Base-by-base conservation (phyloP, 1,140 invertebrate genomes). In the Drosophila tani region DNA sequence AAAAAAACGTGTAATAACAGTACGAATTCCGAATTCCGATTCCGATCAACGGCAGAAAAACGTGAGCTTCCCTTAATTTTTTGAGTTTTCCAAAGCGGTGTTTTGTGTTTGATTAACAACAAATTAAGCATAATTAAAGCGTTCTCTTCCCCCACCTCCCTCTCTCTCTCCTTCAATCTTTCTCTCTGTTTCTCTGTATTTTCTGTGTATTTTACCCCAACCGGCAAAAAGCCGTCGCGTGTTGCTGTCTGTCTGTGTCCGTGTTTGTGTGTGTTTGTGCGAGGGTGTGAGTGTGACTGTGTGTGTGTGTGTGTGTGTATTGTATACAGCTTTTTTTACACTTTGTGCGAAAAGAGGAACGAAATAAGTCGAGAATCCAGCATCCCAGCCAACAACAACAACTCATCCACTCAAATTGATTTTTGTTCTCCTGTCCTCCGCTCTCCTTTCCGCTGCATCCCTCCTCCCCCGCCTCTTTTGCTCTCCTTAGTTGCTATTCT, bases 141-240 rank as follows among this genome's bases (percentile, higher is more conserved):
- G 76, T 78, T 67, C 57, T 53, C 63, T 80, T 45, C 50, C 64
- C 32, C 32, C 38, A 15, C 32, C 32, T 29, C 38, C 21, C 24
- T 46, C 29, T 38, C 41, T 71, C 63, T 66, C 66, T 55, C 51
- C 66, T n/a, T 69, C 27, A 45, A 45, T 64, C 21, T 46, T 45
- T 64, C 73, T 60, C 41, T 35, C 38, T 19, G 27, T 55, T 43
- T 59, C 35, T 67, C 17, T 45, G 58, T 59, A 47, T 57, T 67
- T 82, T 76, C 71, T 49, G 51, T 67, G 76, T 76, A 67, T 67
- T 55, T 66, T 66, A 45, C 63, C 57, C 63, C 59, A 81, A 75
- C 84, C 84, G 84, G 84, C 84, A 81, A 78, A 74, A 87, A 90
- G 81, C 85, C 85, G 81, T 87, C 83, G 83, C 84, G 84, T 88